Base-by-base conservation (phyloP, 1,140 invertebrate species). In the Matsumurasca onukii region DNA sequence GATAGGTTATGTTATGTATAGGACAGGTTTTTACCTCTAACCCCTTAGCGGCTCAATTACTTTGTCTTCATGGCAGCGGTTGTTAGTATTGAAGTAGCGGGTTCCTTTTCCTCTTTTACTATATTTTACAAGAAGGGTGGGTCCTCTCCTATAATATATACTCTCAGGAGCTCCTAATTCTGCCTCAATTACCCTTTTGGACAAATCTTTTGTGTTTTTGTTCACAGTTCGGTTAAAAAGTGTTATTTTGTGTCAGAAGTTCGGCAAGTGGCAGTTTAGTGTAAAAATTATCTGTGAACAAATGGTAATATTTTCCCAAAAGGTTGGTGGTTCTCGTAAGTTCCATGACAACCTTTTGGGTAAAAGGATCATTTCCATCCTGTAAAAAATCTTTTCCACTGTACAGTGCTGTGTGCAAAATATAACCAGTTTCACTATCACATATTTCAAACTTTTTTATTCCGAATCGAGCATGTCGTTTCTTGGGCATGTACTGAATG, bases 161-260 rank as follows among this genome's bases (percentile, higher is more conserved):
- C 31, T 49, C n/a, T 51, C 24, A 22, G 24, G n/a, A 13, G 51
- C n/a, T 48, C 45, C 45, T 24, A 66, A 22, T 12, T 48, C 24
- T 15, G 29, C 64, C 15, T 29, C 27, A 20, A 66, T 45, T 12
- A 66, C 45, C 25, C 17, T 49, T 51, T 66, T 49, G 1, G 15
- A 17, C 27, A 66, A 49, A 48, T 49, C 64, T 49, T 66, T 66
- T 22, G 34, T 49, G 13, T 49, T 66, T 45, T 45, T 45, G n/a
- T 45, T 45, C 9, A 45, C 39, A 12, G 9, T 9, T 9, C 39
- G 9, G n/a, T 9, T 45, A 45, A 45, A n/a, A 12, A n/a, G n/a
- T 12, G 39, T 45, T 9, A 12, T n/a, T 45, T n/a, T 45, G n/a
- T 45, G 9, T 9, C 9, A 45, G 39, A 45, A 45, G 39, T 12